Percentiles rank a stretch among this genome's conserved stretches.
phyloP scores from a whole-genome alignment of 2,888 invertebrate species.

The Aphidoletes aphidimyza region DNA sequence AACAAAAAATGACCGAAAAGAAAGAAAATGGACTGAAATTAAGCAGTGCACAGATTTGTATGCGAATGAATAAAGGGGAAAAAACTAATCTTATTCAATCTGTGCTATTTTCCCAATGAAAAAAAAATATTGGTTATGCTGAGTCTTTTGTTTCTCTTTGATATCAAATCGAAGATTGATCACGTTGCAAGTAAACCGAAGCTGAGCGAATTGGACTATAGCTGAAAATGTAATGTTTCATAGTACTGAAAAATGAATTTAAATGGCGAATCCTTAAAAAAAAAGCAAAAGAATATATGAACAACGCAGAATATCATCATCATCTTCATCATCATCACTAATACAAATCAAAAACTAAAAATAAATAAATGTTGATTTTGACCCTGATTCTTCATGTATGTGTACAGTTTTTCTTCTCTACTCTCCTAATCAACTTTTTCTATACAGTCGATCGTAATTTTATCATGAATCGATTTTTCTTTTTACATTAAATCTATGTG shows the following conservation, averaged over 20 bases:
- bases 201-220: too few relatives aligned
- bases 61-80: not conserved
- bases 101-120: not conserved
- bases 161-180: too few relatives aligned
- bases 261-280: too few relatives aligned
- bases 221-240: not conserved
- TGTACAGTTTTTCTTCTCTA: not conserved
- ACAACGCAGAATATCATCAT: not conserved
- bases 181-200: too few relatives aligned
- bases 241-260: not conserved
- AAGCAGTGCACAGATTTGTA: constrained; percentile 12
- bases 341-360: constrained; percentile 12
- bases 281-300: too few relatives aligned
- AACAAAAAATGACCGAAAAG: not conserved
- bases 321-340: constrained; percentile 30
- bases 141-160: not conserved
- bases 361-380: not conserved
- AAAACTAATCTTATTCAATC: not conserved
- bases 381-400: constrained; percentile 30
- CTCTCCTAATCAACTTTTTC: too few relatives aligned
- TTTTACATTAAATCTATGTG: not conserved
- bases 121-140: not conserved
- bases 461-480: too few relatives aligned
- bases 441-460: too few relatives aligned
- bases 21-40: constrained; percentile 9